These are phyloP conservation scores for Myotis planiceps DNA, from an alignment of 2,797 vertebrate genomes.

Conservation along the genomic window DNA sequence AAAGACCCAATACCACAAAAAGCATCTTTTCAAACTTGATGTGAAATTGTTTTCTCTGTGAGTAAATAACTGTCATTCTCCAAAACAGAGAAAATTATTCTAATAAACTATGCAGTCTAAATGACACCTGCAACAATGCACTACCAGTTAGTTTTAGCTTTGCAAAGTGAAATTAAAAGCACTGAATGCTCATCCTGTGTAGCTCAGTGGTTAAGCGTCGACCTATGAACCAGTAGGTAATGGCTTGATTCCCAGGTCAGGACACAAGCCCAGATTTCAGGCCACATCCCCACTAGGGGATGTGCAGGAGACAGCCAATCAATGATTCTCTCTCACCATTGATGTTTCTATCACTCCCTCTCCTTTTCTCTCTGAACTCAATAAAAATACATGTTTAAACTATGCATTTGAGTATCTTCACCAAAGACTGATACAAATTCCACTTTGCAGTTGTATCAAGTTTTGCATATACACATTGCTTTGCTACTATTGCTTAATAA, in stretches of 20 bases:
- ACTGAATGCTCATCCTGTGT: neutral
- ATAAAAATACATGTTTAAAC: neutral
- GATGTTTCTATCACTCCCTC: too few species aligned
- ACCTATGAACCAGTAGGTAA: too few species aligned
- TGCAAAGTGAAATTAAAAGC: slow-evolving; percentile 21
- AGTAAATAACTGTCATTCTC: neutral
- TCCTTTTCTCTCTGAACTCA: too few species aligned
- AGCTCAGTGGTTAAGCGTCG: too few species aligned
- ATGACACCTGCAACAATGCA: neutral
- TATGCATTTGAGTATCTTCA: neutral
- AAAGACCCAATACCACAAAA: neutral
- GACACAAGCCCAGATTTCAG: too few species aligned
- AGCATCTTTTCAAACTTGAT: neutral
- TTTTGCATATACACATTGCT: neutral
- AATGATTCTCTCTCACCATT: too few species aligned
- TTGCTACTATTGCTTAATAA: neutral
- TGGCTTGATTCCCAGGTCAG: too few species aligned
- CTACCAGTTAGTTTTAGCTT: neutral
- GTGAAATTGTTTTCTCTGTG: neutral
- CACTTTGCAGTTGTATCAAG: neutral
- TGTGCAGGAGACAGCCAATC: too few species aligned
- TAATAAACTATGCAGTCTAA: neutral
- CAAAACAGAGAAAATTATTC: slow-evolving; percentile 12
- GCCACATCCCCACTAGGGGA: too few species aligned
- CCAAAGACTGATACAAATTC: neutral